phyloP scores from a whole-genome alignment of 2,797 vertebrate species.

The Acrocephalus scirpaceus region DNA sequence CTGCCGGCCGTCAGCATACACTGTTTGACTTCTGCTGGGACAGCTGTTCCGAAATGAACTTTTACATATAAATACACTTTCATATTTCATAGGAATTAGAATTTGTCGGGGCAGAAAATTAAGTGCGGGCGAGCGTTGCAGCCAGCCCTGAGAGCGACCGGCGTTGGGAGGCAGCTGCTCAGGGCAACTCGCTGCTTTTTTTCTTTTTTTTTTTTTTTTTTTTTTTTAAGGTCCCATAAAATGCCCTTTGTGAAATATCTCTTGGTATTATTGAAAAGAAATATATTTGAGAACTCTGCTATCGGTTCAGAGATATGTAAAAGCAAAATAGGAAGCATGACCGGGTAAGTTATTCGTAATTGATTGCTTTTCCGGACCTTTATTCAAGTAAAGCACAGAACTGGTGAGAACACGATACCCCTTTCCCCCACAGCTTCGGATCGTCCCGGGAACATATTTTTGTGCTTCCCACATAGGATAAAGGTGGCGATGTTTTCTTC shows the following conservation, averaged over 20 bases:
- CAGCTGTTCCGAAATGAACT: not conserved
- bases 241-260: not conserved
- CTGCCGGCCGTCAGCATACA: not conserved
- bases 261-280: not conserved
- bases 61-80: not conserved
- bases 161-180: not conserved
- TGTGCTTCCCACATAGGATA: not conserved
- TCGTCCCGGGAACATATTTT: not conserved
- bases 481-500: not conserved
- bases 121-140: not conserved
- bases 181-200: no score
- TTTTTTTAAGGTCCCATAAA: not conserved
- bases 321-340: not conserved
- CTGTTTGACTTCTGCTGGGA: not conserved
- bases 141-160: not conserved
- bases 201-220: no score
- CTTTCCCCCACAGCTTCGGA: not conserved
- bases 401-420: not conserved
- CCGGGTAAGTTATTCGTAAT: not conserved
- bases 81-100: not conserved
- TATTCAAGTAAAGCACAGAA: not conserved
- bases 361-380: not conserved
- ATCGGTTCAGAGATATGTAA: not conserved
- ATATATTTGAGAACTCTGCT: not conserved
- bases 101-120: not conserved